Conservation (phyloP, 2,888 invertebrate species). For the Lithophane ornitopus region DNA sequence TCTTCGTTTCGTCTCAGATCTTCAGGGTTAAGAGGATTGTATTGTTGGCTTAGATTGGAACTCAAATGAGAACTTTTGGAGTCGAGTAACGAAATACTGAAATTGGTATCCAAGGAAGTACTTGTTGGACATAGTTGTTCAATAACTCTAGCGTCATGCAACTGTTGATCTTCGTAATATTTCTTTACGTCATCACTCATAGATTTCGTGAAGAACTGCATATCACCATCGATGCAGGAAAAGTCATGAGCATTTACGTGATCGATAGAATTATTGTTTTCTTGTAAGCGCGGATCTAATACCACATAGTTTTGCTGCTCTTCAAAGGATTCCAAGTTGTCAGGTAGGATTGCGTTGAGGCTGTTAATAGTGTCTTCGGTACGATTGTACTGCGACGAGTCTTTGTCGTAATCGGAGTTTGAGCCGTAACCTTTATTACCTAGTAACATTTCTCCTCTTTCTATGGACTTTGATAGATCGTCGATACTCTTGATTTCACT, state of each 20-base stretch:
- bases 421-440: conserved; percentile 78
- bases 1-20: conserved; percentile 83
- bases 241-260: conserved; percentile 82
- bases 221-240: conserved; percentile 87
- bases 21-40: conserved; percentile 80
- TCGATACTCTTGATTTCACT: conserved; percentile 89
- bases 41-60: conserved; percentile 81
- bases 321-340: conserved; percentile 84
- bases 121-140: conserved; percentile 85
- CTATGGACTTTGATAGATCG: conserved; percentile 87
- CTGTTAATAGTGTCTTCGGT: conserved; percentile 85
- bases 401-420: conserved; percentile 77
- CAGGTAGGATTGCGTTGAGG: conserved; percentile 84
- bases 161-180: conserved; percentile 86
- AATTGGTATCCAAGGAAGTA: conserved; percentile 82
- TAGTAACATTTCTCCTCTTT: conserved; percentile 85
- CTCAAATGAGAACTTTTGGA: conserved; percentile 81
- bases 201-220: conserved; percentile 88
- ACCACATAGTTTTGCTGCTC: conserved; percentile 87
- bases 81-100: conserved; percentile 85
- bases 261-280: conserved; percentile 78
- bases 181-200: conserved; percentile 89
- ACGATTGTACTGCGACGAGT: conserved; percentile 74
- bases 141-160: conserved; percentile 82
- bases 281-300: conserved; percentile 81